Evolutionary conservation across 2,113 vertebrate species (phyloP).

Genomic region (Podarcis cretensis): DNA sequence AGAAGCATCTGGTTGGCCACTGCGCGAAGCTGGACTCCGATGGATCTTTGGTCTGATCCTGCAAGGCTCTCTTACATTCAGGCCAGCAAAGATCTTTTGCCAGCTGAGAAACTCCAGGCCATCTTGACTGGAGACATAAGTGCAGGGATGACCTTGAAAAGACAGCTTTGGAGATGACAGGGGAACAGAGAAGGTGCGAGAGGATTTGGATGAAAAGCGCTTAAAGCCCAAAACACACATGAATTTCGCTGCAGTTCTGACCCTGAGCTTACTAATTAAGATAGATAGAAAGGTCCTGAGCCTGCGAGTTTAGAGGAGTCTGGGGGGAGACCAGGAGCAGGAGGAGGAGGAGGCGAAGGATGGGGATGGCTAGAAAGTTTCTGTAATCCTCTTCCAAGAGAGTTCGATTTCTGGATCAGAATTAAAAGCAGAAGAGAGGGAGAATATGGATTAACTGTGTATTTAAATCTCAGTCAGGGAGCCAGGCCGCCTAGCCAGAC

Average conservation of each 20-base stretch:
- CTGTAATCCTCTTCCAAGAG: conserved; percentile 1
- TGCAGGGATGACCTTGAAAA: neutral
- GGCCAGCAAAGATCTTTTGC: neutral
- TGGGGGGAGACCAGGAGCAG: neutral
- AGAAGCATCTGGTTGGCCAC: neutral
- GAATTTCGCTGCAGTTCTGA: neutral
- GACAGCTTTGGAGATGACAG: neutral
- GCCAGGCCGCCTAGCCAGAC: neutral
- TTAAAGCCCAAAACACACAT: too few species aligned
- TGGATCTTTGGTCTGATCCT: neutral
- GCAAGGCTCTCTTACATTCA: neutral
- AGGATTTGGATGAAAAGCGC: neutral
- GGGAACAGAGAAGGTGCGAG: neutral
- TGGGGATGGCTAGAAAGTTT: too few species aligned
- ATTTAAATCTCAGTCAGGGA: neutral
- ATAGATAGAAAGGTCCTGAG: neutral
- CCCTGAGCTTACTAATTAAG: neutral
- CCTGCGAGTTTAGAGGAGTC: neutral
- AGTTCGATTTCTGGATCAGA: neutral
- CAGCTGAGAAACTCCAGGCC: neutral
- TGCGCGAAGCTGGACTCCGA: neutral
- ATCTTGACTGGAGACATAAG: neutral
- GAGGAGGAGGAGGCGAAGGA: neutral
- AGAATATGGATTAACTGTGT: neutral
- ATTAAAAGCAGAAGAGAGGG: neutral